Conservation (phyloP, 2,888 invertebrate species). For the Caenorhabditis macrosperma region DNA sequence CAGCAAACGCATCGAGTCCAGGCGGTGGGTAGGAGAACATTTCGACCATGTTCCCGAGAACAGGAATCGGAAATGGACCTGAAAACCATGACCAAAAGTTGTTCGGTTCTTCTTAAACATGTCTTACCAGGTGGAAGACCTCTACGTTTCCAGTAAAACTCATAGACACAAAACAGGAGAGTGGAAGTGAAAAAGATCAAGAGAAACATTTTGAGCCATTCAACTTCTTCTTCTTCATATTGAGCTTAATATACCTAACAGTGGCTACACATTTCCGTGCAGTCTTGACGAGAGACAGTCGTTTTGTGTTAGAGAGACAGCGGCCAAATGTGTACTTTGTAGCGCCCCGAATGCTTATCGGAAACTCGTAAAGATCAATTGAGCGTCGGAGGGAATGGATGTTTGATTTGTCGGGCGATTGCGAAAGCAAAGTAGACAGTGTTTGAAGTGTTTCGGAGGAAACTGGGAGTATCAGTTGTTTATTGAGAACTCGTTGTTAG, state of each 20-base stretch:
- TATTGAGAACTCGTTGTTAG: neutral
- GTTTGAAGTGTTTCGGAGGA: neutral
- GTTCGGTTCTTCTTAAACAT: no score
- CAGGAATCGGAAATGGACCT: slow-evolving; percentile 63
- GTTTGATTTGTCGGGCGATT: neutral
- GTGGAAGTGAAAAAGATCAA: slow-evolving; percentile 1
- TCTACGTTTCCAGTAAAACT: slow-evolving; percentile 61
- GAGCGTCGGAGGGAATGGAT: no score
- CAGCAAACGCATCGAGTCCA: slow-evolving; percentile 40
- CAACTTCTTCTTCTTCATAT: no score
- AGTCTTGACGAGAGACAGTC: neutral
- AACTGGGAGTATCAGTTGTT: neutral
- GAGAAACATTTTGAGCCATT: slow-evolving; percentile 18
- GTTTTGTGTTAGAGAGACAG: neutral
- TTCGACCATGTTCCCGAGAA: slow-evolving; percentile 63
- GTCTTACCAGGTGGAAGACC: slow-evolving; percentile 54
- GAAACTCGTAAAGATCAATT: no score
- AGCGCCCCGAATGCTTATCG: neutral
- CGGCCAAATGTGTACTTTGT: slow-evolving; percentile 46
- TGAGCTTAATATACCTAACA: slow-evolving; percentile 1
- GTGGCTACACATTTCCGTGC: slow-evolving; percentile 47
- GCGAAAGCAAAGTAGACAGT: neutral
- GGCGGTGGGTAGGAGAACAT: slow-evolving; percentile 50
- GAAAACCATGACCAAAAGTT: neutral
- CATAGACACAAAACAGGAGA: slow-evolving; percentile 37